Percentiles rank a stretch among this genome's conserved stretches.
These are phyloP conservation scores for Pherbina coryleti DNA, from an alignment of 2,888 invertebrate species.

Conservation along the genomic window DNA sequence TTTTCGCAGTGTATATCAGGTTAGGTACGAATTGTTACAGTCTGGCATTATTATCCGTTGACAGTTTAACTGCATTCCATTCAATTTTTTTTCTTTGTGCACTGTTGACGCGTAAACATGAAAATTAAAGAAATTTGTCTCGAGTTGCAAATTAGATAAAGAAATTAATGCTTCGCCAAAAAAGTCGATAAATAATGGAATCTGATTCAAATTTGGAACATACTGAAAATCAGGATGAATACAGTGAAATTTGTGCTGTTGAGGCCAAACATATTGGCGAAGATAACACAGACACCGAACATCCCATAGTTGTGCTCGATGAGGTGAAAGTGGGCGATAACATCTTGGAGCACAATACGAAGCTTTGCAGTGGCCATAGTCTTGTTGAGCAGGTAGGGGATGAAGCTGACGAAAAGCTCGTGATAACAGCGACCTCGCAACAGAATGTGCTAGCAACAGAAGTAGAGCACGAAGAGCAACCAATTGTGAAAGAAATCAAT, in stretches of 20 bases:
- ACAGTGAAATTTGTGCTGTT: not conserved
- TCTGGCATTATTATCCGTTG: not conserved
- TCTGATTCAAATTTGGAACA: not conserved
- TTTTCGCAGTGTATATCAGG: not conserved
- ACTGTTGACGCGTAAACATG: slow-evolving; percentile 46
- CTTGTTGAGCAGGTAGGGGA: too few relatives aligned
- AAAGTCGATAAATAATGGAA: slow-evolving; percentile 19
- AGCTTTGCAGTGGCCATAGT: too few relatives aligned
- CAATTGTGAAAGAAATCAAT: not conserved
- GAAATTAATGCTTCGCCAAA: slow-evolving; percentile 26
- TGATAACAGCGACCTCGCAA: too few relatives aligned
- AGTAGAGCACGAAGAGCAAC: not conserved
- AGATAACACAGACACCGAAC: too few relatives aligned
- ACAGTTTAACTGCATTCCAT: not conserved
- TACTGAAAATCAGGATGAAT: not conserved
- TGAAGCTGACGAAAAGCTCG: too few relatives aligned
- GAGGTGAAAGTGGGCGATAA: too few relatives aligned
- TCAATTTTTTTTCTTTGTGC: not conserved
- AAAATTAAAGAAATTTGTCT: slow-evolving; percentile 37
- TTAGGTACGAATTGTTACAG: not conserved
- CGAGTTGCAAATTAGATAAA: slow-evolving; percentile 46
- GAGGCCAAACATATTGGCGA: slow-evolving; percentile 5
- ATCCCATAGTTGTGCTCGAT: too few relatives aligned
- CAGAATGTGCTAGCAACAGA: too few relatives aligned
- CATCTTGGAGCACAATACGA: too few relatives aligned